These are phyloP conservation scores for Orientallactaga sibirica DNA, from an alignment of 2,797 vertebrate species.

Conservation along the genomic window DNA sequence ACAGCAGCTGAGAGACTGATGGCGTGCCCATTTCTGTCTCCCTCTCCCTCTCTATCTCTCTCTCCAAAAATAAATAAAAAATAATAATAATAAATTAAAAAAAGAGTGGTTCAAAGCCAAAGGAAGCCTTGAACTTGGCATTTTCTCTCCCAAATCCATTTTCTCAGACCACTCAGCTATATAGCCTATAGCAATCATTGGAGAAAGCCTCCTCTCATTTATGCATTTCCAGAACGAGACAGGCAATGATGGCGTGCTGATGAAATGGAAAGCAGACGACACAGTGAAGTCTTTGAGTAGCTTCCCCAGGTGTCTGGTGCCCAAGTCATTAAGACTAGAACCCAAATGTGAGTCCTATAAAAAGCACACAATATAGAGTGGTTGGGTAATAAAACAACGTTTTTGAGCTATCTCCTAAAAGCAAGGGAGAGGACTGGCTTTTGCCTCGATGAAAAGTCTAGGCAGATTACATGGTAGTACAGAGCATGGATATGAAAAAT, in stretches of 20 bases:
- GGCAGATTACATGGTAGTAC: conserved; percentile 21
- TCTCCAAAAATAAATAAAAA: no score
- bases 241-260: background rate
- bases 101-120: background rate
- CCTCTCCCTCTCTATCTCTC: no score
- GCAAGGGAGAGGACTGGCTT: conserved; percentile 34
- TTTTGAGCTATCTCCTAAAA: conserved; percentile 33
- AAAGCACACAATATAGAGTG: conserved; percentile 17
- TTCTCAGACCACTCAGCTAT: background rate
- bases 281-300: conserved; percentile 39
- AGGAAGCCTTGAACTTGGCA: background rate
- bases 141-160: conserved; percentile 51
- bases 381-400: conserved; percentile 32
- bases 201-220: conserved; percentile 33
- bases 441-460: conserved; percentile 54
- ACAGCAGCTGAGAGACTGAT: no score
- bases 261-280: conserved; percentile 46
- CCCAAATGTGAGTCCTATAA: conserved; percentile 61
- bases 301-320: conserved; percentile 65
- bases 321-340: conserved; percentile 57
- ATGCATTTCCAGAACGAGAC: conserved; percentile 9
- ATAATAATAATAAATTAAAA: no score
- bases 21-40: no score
- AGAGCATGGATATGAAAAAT: conserved; percentile 75
- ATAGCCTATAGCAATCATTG: conserved; percentile 47